Percentiles rank a stretch among this genome's conserved stretches.
These are phyloP conservation scores for Amphiura filiformis DNA, from an alignment of 35 echinoderm and acorn worm genomes.

Conservation along the genomic window DNA sequence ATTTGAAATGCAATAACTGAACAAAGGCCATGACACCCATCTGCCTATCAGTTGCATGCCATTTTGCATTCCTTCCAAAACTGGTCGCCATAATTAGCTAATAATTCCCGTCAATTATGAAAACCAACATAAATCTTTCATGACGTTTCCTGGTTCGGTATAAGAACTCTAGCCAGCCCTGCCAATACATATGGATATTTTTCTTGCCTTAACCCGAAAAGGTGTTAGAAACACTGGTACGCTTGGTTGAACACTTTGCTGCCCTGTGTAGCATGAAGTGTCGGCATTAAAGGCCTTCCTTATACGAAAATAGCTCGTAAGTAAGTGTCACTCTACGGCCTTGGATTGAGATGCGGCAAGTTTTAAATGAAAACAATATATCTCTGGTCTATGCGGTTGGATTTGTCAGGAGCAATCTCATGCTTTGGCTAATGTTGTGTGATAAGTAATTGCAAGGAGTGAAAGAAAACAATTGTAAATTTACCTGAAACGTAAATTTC, in stretches of 20 bases:
- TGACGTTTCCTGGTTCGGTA: neutral
- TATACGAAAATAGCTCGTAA: neutral
- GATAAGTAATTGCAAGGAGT: neutral
- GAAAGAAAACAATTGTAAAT: too few species aligned
- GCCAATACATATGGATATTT: neutral
- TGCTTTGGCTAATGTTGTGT: neutral
- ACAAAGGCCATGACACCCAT: neutral
- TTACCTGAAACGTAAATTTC: too few species aligned
- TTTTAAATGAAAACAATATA: neutral
- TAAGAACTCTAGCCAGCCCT: neutral
- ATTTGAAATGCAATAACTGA: neutral
- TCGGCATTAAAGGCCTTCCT: conserved; percentile 1
- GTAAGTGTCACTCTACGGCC: neutral
- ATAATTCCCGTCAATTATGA: neutral
- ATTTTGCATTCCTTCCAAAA: neutral
- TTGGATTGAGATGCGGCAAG: neutral
- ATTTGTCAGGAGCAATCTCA: neutral
- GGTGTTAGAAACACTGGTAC: neutral
- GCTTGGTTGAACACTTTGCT: neutral
- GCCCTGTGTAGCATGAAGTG: neutral
- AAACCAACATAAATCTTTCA: neutral
- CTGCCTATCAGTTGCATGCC: neutral
- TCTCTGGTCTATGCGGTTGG: neutral
- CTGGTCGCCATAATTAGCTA: neutral
- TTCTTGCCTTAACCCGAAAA: neutral